Percentiles rank a stretch among this genome's conserved stretches.
These are phyloP conservation scores for Nomada ferruginata DNA, from an alignment of 2,888 invertebrate genomes.

Conservation along the genomic window DNA sequence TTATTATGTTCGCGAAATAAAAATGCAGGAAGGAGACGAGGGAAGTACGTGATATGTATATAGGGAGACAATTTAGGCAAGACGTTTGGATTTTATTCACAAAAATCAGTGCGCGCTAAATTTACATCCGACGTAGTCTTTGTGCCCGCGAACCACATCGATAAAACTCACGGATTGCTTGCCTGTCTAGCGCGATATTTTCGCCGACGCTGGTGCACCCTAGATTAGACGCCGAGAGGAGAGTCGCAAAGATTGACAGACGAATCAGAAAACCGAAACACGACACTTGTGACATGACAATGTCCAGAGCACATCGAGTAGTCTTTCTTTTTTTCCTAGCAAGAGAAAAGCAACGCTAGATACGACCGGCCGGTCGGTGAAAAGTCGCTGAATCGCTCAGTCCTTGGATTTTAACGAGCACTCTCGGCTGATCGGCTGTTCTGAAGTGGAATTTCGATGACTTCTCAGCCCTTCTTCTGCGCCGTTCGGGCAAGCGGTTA, in stretches of 20 bases:
- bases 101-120: slow-evolving; percentile 30
- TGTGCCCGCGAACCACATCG: background rate
- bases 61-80: too few relatives aligned
- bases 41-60: too few relatives aligned
- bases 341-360: too few relatives aligned
- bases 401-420: slow-evolving; percentile 28
- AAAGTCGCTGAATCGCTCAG: slow-evolving; percentile 22
- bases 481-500: slow-evolving; percentile 74
- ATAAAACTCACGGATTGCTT: slow-evolving; percentile 2
- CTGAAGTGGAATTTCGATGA: slow-evolving; percentile 41
- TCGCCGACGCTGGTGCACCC: background rate
- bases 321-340: background rate
- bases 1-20: background rate
- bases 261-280: too few relatives aligned
- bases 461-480: slow-evolving; percentile 58
- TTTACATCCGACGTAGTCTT: slow-evolving; percentile 13
- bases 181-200: background rate
- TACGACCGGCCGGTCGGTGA: background rate
- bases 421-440: slow-evolving; percentile 31
- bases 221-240: background rate
- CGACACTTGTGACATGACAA: too few relatives aligned
- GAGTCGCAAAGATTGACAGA: too few relatives aligned
- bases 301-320: background rate
- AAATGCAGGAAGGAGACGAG: background rate
- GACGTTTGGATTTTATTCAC: slow-evolving; percentile 39